phyloP scores from a whole-genome alignment of 37 sponge, comb jelly and placozoan genomes.

The Chondrosia reniformis region DNA sequence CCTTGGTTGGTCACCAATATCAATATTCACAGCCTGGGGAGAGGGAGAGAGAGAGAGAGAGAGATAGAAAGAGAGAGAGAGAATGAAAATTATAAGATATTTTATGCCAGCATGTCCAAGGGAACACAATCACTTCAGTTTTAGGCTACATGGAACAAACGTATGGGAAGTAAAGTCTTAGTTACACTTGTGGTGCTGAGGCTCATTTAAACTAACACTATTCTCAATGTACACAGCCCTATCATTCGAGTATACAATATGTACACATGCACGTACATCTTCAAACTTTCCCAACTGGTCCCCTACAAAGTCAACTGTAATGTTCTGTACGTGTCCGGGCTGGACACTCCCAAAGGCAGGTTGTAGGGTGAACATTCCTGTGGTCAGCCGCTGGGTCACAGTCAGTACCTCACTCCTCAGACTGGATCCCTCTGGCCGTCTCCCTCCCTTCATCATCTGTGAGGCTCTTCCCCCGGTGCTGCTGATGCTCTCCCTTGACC shows the following conservation, averaged over 20 bases:
- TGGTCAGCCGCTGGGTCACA: constrained; percentile 54
- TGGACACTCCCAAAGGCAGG: constrained; percentile 73
- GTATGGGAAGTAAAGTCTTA: neutral
- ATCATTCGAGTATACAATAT: neutral
- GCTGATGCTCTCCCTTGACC: constrained; percentile 15
- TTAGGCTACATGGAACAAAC: neutral
- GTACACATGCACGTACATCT: constrained; percentile 41
- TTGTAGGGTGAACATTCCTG: constrained; percentile 85
- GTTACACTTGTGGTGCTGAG: neutral
- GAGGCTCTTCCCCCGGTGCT: constrained; percentile 15
- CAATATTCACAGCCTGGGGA: constrained; percentile 61
- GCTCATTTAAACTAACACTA: neutral
- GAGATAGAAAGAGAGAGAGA: neutral
- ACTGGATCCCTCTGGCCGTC: constrained; percentile 12
- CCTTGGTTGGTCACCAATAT: constrained; percentile 74
- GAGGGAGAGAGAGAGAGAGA: neutral
- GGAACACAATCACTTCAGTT: no score
- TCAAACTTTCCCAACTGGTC: constrained; percentile 77
- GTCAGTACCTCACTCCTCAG: constrained; percentile 61
- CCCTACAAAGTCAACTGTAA: constrained; percentile 85
- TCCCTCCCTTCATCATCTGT: neutral
- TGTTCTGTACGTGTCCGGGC: constrained; percentile 62
- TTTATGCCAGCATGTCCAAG: neutral
- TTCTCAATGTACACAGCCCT: neutral
- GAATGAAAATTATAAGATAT: neutral